phyloP scores from a whole-genome alignment of 2,888 invertebrate genomes.

The Trimorus sp. region DNA sequence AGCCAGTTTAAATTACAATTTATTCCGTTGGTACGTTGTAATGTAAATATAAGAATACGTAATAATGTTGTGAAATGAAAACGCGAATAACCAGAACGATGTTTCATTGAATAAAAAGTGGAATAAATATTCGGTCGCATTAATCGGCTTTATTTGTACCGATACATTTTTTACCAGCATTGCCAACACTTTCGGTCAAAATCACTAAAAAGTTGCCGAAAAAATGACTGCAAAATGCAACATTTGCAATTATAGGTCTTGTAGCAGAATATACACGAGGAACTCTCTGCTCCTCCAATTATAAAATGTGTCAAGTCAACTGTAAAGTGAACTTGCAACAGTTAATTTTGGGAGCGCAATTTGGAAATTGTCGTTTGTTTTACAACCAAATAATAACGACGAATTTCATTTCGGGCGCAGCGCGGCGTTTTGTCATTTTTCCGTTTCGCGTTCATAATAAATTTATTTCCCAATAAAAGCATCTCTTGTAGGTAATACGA shows the following conservation, averaged over 20 bases:
- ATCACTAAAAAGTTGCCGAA: no score
- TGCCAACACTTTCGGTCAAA: no score
- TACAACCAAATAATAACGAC: neutral
- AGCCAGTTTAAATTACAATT: conserved; percentile 46
- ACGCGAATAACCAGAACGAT: neutral
- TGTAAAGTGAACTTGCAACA: no score
- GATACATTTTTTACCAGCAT: no score
- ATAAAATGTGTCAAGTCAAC: no score
- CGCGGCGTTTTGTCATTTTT: neutral
- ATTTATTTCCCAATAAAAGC: conserved; percentile 11
- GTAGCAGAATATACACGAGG: no score
- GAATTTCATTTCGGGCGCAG: neutral
- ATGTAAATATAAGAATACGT: conserved; percentile 39
- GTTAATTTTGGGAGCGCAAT: no score
- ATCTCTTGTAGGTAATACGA: conserved; percentile 4
- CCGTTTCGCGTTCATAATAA: neutral
- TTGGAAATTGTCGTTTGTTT: neutral
- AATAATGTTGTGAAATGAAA: conserved; percentile 25
- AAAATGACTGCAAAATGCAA: no score
- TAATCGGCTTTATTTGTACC: no score
- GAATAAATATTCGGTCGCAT: neutral
- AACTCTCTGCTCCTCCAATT: no score
- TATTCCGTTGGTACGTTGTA: conserved; percentile 45
- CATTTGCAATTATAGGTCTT: no score
- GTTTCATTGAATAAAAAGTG: neutral